Evolutionary conservation across 2,113 vertebrate species (phyloP), one percentile per base, ranked within the genome.

Genomic region (Mastomys coucha): DNA sequence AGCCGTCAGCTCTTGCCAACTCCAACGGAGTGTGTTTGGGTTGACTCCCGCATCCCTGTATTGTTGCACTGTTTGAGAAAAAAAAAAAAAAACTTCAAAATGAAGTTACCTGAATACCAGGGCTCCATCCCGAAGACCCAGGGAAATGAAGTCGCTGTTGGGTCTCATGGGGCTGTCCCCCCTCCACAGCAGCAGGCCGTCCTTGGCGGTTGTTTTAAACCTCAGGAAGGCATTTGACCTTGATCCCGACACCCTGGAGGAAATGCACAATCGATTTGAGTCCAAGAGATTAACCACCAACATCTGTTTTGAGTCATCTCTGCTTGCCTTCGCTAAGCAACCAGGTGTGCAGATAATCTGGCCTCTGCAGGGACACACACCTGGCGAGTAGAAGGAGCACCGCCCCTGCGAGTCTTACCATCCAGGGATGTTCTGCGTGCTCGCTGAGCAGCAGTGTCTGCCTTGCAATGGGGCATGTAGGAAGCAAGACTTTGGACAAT

Each of bases 141-240:
- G 95, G 17, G 99, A 99, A 96, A 99, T 98, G 97, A 99, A 99
- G 98, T 99, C 99, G 89, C 99, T 99, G 98, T 99, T 99, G 75
- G 99, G 96, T 96, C 99, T 98, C 99, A 99, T 98, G 65, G 99
- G 99, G 91, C 98, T 99, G 95, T 99, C 99, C 89, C 99, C 99
- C 80, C 99, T 98, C 99, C 99, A 99, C 77, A 99, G 97, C 97
- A 99, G 80, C 95, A 99, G 98, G 12, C 99, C 99, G 0, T 99
- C 99, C 86, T 98, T 99, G 93, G 99, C 98, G 17, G 99, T 99
- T n/a, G 99, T 99, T 98, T 99, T 99, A 97, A 99, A 99, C 75
- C 99, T 99, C 99, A 99, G 99, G 97, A 99, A 99, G 1, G 99
- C 98, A 0, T 99, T 99, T 0, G 99, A 99, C 97, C 99, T 99